Percentiles rank a stretch among this genome's conserved stretches.
These are phyloP conservation scores for Petrocephalus sullivani DNA, from an alignment of 2,797 vertebrate species.

Conservation along the genomic window DNA sequence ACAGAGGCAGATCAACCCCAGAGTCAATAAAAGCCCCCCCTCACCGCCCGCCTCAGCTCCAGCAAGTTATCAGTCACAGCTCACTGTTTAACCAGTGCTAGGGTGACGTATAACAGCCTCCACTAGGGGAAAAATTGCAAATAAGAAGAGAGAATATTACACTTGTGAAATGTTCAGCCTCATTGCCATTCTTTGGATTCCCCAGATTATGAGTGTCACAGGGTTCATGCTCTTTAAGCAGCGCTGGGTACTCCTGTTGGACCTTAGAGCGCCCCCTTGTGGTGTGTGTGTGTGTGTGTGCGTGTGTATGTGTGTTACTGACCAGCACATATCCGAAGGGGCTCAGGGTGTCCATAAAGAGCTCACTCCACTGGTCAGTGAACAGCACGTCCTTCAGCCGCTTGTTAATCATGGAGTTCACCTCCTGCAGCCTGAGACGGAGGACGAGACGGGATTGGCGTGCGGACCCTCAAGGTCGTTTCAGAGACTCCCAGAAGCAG, in stretches of 20 bases:
- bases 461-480: not conserved
- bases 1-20: not conserved
- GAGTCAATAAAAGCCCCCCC: not conserved
- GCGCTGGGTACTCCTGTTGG: too few relatives aligned
- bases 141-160: not conserved
- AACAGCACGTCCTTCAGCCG: constrained; percentile 93
- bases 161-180: too few relatives aligned
- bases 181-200: too few relatives aligned
- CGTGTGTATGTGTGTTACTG: constrained; percentile 44
- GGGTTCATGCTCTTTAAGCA: too few relatives aligned
- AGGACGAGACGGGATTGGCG: constrained; percentile 11
- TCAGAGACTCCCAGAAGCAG: not conserved
- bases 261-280: too few relatives aligned
- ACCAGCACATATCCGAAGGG: constrained; percentile 94
- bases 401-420: constrained; percentile 97
- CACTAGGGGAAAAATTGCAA: not conserved
- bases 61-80: not conserved
- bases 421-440: constrained; percentile 83
- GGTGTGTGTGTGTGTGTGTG: too few relatives aligned
- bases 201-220: too few relatives aligned
- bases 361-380: constrained; percentile 96
- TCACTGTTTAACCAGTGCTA: not conserved
- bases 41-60: not conserved
- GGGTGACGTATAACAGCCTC: not conserved
- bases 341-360: constrained; percentile 90